Conservation (phyloP, 2,797 vertebrate species). For the Threskiornis aethiopicus region DNA sequence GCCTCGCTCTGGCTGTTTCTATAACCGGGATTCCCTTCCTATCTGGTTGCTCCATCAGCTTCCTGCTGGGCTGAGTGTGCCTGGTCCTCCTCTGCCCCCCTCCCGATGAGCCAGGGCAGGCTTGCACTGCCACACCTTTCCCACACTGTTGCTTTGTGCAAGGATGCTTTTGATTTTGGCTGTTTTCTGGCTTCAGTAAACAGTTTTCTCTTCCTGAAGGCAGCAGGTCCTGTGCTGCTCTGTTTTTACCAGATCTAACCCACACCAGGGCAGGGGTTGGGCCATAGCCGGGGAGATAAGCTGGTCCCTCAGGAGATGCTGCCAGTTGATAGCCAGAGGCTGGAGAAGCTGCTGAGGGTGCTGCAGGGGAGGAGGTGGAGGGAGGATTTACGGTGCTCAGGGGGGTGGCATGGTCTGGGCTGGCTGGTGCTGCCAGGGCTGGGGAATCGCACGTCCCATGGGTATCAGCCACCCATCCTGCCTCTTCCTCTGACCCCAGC, state of each 20-base stretch:
- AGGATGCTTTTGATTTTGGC: not conserved
- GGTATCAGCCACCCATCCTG: not conserved
- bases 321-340: not conserved
- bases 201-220: not conserved
- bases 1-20: not conserved
- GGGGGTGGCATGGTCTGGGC: not conserved
- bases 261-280: not conserved
- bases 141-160: not conserved
- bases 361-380: rapidly evolving
- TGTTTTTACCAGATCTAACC: rapidly evolving
- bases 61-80: not conserved
- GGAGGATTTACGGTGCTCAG: not conserved
- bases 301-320: not conserved
- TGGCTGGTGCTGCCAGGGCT: not conserved
- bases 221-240: not conserved
- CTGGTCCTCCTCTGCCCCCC: not conserved
- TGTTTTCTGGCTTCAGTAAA: not conserved
- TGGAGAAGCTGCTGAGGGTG: not conserved
- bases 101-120: not conserved
- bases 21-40: not conserved
- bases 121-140: not conserved
- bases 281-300: not conserved
- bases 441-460: rapidly evolving
- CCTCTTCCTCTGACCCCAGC: not conserved
- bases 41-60: not conserved